These are phyloP conservation scores for Fulmarus glacialis DNA, from an alignment of 2,113 vertebrate genomes.

Conservation along the genomic window DNA sequence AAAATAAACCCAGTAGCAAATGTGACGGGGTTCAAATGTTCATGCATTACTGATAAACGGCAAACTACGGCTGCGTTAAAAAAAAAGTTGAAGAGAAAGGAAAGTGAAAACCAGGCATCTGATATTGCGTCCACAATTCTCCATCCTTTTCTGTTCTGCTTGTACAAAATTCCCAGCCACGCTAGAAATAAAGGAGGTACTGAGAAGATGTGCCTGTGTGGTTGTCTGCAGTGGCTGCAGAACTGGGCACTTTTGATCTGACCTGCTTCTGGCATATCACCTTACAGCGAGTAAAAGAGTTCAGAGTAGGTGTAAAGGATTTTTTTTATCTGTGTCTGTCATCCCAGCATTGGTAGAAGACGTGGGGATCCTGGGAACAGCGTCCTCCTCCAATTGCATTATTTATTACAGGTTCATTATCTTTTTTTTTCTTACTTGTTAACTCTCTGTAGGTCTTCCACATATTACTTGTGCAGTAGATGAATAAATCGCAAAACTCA, in stretches of 20 bases:
- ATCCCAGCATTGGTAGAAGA: fast-evolving
- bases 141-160: background rate
- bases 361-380: background rate
- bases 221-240: fast-evolving
- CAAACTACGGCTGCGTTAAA: background rate
- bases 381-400: background rate
- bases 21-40: background rate
- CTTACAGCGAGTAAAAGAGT: fast-evolving
- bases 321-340: background rate
- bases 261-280: background rate
- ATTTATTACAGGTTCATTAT: fast-evolving
- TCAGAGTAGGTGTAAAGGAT: fast-evolving
- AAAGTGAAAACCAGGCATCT: background rate
- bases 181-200: fast-evolving
- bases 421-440: background rate
- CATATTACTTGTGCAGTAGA: fast-evolving
- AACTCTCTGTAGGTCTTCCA: background rate
- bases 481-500: no score
- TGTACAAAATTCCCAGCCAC: background rate
- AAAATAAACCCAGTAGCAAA: background rate
- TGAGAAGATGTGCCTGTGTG: background rate
- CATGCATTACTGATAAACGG: background rate
- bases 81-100: background rate
- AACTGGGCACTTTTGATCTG: background rate
- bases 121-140: background rate